phyloP scores from a whole-genome alignment of 2,797 vertebrate species.

The Myotis planiceps region DNA sequence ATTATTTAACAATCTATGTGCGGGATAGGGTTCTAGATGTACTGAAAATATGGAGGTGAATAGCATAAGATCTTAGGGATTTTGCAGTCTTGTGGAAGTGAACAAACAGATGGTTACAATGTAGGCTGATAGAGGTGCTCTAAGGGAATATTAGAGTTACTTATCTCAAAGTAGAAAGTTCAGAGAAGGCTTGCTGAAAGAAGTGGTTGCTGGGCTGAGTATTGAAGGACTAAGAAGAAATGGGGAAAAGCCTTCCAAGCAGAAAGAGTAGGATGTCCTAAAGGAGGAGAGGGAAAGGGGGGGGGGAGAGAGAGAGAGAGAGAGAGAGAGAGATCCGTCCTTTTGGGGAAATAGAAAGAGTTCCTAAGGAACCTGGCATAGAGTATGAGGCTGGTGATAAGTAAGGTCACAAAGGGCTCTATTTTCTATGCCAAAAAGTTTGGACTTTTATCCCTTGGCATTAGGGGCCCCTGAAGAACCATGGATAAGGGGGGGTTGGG shows the following conservation, averaged over 20 bases:
- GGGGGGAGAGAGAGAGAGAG: not conserved
- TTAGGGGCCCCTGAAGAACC: not conserved
- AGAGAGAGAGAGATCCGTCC: not conserved
- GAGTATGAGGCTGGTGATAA: not conserved
- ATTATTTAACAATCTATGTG: not conserved
- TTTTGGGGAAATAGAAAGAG: not conserved
- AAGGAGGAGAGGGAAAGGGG: not conserved
- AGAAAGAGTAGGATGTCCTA: not conserved
- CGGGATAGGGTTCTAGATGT: not conserved
- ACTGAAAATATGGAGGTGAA: not conserved
- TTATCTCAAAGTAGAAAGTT: not conserved
- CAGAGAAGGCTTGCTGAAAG: not conserved
- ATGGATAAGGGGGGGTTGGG: not conserved
- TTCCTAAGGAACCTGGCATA: not conserved
- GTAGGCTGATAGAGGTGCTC: not conserved
- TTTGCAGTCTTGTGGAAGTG: not conserved
- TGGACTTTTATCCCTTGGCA: not conserved
- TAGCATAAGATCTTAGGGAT: not conserved
- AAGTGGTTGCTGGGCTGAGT: not conserved
- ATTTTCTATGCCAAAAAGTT: not conserved
- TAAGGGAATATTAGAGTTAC: not conserved
- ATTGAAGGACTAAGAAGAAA: not conserved
- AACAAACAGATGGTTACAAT: not conserved
- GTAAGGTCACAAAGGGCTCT: not conserved
- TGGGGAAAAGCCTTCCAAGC: not conserved